Evolutionary conservation across 2,797 vertebrate species (phyloP), one percentile per base, ranked within the genome.

Genomic region (Gouania willdenowi): DNA sequence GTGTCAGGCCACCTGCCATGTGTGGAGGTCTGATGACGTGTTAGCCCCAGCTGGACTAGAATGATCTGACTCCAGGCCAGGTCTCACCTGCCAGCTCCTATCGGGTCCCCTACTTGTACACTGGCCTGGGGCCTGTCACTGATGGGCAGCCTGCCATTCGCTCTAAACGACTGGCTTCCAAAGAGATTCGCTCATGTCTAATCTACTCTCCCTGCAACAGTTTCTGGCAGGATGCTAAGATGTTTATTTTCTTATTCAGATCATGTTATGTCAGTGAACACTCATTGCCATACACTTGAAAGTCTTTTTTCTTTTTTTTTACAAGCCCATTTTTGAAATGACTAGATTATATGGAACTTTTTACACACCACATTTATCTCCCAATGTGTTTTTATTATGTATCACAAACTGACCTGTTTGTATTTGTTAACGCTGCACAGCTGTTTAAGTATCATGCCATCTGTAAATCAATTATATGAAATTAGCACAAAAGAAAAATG

Each of bases 71-170:
- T 86, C 49, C 79, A 82, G 87, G 87, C 86, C 77, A 85, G 78
- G 76, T 83, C 82, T 80, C 82, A 88, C 79, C 87, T 90, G 89
- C 86, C 87, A 89, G 61, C 69, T 87, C 77, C 68, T 71, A 89
- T 88, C 63, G 75, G 69, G 39, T 69, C 48, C 46, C 60, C 60
- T 48, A 41, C 58, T 66, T 66, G 40, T 72, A 43, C 53, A 48
- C 64, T 80, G 76, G 85, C 84, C 69, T 30, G 49, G 52, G 75
- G 83, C 78, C 75, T 79, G 72, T 77, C 79, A 84, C 73, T 82
- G 82, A 82, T 66, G 80, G 79, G 77, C 66, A 79, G 70, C 72
- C 75, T 68, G 75, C 66, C 67, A 66, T 77, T 57, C 62, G 20
- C 50, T 71, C 66, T 85, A 85, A 86, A 82, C 74, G 71, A 60